These are phyloP conservation scores for Phaethon lepturus DNA, from an alignment of 2,113 vertebrate genomes.

Conservation along the genomic window DNA sequence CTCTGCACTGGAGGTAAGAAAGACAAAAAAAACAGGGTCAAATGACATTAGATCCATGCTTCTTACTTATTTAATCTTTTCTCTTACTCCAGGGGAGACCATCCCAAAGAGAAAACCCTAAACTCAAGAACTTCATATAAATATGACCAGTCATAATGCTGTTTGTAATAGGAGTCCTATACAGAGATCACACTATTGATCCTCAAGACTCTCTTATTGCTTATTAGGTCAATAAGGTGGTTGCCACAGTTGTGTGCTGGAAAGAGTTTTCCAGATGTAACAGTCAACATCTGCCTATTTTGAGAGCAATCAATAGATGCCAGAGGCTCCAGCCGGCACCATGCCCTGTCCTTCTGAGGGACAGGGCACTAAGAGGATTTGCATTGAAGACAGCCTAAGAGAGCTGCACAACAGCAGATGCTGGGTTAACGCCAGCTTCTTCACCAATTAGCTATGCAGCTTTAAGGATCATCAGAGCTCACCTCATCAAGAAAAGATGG, in stretches of 20 bases:
- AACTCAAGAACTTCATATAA: not conserved
- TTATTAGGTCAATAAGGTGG: not conserved
- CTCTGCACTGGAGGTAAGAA: constrained; percentile 85
- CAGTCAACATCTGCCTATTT: not conserved
- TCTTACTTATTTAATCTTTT: not conserved
- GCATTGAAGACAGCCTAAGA: not conserved
- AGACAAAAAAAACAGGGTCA: not conserved
- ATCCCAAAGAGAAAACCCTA: not conserved
- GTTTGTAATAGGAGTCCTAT: not conserved
- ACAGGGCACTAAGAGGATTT: constrained; percentile 5
- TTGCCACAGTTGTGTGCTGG: not conserved
- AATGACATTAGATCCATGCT: not conserved
- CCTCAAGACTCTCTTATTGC: not conserved
- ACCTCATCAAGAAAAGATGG: not conserved
- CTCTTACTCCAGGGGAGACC: not conserved
- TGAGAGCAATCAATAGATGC: not conserved
- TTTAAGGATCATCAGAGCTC: not conserved
- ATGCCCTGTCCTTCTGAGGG: not conserved
- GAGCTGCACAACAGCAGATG: not conserved
- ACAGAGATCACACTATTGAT: not conserved
- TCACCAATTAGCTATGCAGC: not conserved
- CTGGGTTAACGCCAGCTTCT: not conserved
- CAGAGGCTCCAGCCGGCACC: not conserved
- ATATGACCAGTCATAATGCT: not conserved
- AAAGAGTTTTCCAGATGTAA: not conserved